Evolutionary conservation across 1,140 invertebrate species (phyloP), one percentile per base, ranked within the genome.

Genomic region (Euwallacea fornicatus): DNA sequence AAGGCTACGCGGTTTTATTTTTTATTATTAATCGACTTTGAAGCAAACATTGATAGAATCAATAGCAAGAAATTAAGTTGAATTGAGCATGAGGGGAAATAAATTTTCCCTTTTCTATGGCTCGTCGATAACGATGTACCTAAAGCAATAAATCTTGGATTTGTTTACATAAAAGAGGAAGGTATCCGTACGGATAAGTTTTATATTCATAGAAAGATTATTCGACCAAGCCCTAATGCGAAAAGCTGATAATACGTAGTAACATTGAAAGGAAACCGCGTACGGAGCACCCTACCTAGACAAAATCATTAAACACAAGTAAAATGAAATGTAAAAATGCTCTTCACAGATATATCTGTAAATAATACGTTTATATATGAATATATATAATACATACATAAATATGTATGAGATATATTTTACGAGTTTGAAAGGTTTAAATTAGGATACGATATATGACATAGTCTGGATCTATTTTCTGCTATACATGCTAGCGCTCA

Each of bases 151-250:
- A 15, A 47, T 64, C 42, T 53, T 50, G 21, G 47, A 47, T 15
- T 13, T 64, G 62, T 64, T 53, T 43, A 64, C 46, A 16, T 44
- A 64, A 64, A 53, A 15, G 44, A 64, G 4, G 42, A 53, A 64
- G 62, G 62, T 64, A 64, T 42, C 46, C 46, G 53, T 33, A 15
- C 62, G 62, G 9, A 50, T 64, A 42, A 10, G 15, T 16, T 55
- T 66, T 66, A 55, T 55, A 66, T 66, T 44, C 9, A 55, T 16
- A 47, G 62, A 42, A 41, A 33, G 43, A 56, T 66, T 53, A 66
- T 42, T 42, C 21, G 21, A 66, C 41, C 21, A 42, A 55, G 42
- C 9, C 47, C 46, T 33, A 33, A 33, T 33, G 21, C 21, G 21
- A 33, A 33, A 33, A 4, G 4, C 21, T 33, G 21, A 33, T 33